These are phyloP conservation scores for Ia io DNA, from an alignment of 2,113 vertebrate species.

Conservation along the genomic window DNA sequence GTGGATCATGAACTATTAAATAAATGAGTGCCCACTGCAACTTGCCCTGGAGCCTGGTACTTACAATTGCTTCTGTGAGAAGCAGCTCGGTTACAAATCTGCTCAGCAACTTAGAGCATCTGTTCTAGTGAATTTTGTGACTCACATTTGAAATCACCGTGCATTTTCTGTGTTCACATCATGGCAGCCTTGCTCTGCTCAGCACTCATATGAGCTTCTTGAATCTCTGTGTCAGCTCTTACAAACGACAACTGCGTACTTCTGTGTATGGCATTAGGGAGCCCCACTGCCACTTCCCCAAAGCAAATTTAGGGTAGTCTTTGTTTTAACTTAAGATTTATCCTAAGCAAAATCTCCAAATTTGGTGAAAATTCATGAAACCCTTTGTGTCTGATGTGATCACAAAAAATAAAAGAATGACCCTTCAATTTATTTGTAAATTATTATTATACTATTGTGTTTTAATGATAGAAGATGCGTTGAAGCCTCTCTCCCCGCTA, in stretches of 20 bases:
- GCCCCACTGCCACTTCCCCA: background rate
- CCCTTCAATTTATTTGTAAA: background rate
- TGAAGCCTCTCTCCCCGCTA: background rate
- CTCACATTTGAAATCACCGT: background rate
- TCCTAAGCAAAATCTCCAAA: background rate
- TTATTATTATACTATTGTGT: background rate
- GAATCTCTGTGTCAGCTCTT: background rate
- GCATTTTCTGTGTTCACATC: background rate
- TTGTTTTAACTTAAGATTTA: background rate
- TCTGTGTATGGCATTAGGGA: background rate
- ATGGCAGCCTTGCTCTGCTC: background rate
- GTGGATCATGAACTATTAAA: background rate
- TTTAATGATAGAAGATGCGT: slow-evolving; percentile 1
- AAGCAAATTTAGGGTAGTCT: background rate
- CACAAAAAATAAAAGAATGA: background rate
- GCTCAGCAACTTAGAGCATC: background rate
- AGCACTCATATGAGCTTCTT: background rate
- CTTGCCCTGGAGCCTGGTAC: background rate
- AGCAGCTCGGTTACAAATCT: background rate
- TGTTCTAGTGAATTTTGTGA: background rate
- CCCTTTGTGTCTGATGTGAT: background rate
- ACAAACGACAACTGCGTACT: background rate
- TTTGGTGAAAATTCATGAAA: slow-evolving; percentile 30
- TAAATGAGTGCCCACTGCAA: background rate
- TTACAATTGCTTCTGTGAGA: background rate